Base-by-base conservation (phyloP, 1,140 invertebrate genomes). In the Drosophila repleta region DNA sequence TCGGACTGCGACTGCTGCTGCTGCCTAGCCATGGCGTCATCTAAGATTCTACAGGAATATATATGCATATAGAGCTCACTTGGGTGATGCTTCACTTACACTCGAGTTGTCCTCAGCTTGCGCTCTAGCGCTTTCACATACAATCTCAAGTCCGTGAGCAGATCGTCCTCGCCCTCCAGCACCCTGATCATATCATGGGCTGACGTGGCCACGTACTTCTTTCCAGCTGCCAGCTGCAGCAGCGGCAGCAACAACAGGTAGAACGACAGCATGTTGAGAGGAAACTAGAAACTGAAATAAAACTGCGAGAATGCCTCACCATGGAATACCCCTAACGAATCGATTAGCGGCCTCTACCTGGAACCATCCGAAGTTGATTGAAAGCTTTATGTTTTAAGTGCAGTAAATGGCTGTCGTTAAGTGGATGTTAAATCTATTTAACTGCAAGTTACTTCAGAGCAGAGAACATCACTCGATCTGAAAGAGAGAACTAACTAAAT, bases 91-190 rank as follows among this genome's bases (percentile, higher is more conserved):
- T 37, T 1, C 20, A 43, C 61, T 57, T 2, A 70, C 61, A 41
- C 3, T 1, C 61, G 67, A 8, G 37, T 51, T 0, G 10, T 18
- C 0, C 20, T 13, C 17, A 67, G 2, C 17, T 67, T 72, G 10
- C 24, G 15, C 24, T 67, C 24, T n/a, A 72, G 5, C 0, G n/a
- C 48, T 0, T 24, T 17, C 13, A 55, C 65, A 32, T 74, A 70
- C 1, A 67, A 17, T 1, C 57, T 24, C 76, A 66, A 26, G n/a
- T 57, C 21, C 1, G 1, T 39, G 0, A 80, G 37, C 1, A 84
- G 29, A 15, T 74, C 46, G 48, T 85, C 61, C 24, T 84, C 80
- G 4, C 65, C 39, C 18, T 76, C 15, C 1, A 85, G 4, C 8
- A 84, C 17, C 1, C 35, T 6, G 0, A 35, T 13, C 49, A 67